Percentiles rank a stretch among this genome's conserved stretches.
phyloP scores from a whole-genome alignment of 2,113 vertebrate genomes.

The Anser brachyrhynchus region DNA sequence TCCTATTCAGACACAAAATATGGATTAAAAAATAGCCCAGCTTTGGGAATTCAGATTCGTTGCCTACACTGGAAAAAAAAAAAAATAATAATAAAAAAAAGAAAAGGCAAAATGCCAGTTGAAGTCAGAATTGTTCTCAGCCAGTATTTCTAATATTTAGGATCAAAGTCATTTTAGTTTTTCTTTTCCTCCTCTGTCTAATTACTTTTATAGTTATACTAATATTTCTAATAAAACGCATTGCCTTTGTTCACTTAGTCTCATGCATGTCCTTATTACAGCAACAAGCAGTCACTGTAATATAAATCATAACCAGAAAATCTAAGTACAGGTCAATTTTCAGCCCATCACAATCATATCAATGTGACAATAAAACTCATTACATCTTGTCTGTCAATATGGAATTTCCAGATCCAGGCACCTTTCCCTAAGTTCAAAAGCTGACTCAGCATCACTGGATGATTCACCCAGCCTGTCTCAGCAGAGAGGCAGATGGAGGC shows the following conservation, averaged over 20 bases:
- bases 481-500: not conserved
- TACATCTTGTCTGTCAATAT: not conserved
- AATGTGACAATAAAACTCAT: not conserved
- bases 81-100: accelerated
- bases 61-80: not conserved
- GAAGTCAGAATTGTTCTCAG: not conserved
- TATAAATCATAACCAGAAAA: not conserved
- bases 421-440: accelerated
- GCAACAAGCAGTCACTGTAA: not conserved
- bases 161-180: accelerated
- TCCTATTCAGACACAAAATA: not conserved
- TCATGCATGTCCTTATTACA: not conserved
- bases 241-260: not conserved
- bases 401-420: not conserved
- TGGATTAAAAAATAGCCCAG: not conserved
- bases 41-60: not conserved
- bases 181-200: not conserved
- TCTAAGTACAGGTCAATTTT: not conserved
- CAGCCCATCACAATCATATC: not conserved
- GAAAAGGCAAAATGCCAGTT: not conserved
- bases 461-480: not conserved
- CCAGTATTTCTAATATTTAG: not conserved
- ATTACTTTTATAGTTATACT: not conserved
- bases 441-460: not conserved
- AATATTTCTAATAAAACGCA: not conserved